These are phyloP conservation scores for Epinotia bilunana DNA, from an alignment of 2,888 invertebrate genomes.

Conservation along the genomic window DNA sequence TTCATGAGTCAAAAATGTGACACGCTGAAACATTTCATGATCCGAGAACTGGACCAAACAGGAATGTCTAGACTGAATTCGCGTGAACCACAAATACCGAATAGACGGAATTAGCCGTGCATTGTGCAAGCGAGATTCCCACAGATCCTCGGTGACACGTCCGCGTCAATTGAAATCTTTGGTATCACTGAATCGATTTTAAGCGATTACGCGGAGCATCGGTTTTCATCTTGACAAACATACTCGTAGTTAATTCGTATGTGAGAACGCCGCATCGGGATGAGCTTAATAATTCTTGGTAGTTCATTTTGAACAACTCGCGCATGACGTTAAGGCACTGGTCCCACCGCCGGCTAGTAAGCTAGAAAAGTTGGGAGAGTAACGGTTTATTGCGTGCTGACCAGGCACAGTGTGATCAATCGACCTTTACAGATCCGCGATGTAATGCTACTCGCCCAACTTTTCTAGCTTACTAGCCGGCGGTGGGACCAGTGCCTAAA, in stretches of 20 bases:
- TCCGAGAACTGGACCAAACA: not conserved
- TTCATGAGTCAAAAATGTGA: not conserved
- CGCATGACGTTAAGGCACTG: constrained; percentile 1
- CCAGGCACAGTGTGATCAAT: too few species aligned
- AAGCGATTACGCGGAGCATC: too few species aligned
- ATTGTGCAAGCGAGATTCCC: not conserved
- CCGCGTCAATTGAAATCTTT: not conserved
- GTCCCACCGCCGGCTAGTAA: too few species aligned
- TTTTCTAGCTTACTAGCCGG: too few species aligned
- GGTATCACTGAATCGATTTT: not conserved
- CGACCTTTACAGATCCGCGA: too few species aligned
- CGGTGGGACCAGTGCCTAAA: too few species aligned
- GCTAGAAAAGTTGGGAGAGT: too few species aligned
- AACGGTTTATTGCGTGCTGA: too few species aligned
- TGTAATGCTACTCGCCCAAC: too few species aligned
- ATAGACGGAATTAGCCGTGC: not conserved
- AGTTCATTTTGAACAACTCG: constrained; percentile 1
- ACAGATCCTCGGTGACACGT: not conserved
- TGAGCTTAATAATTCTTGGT: not conserved
- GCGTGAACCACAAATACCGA: constrained; percentile 5
- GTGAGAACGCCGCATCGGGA: not conserved
- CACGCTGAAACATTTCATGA: not conserved
- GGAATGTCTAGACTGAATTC: not conserved
- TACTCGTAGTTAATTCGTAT: not conserved
- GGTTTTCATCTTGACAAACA: too few species aligned